These are phyloP conservation scores for Mythimna ferrago DNA, from an alignment of 2,888 invertebrate genomes.

Conservation along the genomic window DNA sequence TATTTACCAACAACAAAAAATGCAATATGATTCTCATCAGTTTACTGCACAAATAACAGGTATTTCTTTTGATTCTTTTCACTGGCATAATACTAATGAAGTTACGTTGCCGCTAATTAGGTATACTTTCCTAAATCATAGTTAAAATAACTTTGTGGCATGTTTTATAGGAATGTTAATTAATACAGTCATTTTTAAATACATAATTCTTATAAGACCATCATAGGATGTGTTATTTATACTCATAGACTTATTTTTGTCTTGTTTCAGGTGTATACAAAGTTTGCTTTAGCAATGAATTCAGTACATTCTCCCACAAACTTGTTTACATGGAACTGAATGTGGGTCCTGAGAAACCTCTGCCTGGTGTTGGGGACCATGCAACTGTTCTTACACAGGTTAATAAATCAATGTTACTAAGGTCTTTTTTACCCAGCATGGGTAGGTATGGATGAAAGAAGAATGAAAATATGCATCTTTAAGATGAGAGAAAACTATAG, in stretches of 20 bases:
- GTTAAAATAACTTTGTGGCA: not conserved
- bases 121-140: not conserved
- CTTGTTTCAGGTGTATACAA: conserved; percentile 93
- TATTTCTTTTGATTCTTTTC: conserved; percentile 57
- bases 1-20: conserved; percentile 97
- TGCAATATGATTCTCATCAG: conserved; percentile 98
- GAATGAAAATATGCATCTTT: too few species aligned
- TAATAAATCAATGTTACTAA: conserved; percentile 46
- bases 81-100: not conserved
- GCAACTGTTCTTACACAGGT: conserved; percentile 98
- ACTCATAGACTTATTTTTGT: not conserved
- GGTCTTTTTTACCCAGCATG: too few species aligned
- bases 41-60: conserved; percentile 93
- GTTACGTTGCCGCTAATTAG: not conserved
- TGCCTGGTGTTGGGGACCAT: conserved; percentile 96
- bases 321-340: conserved; percentile 99
- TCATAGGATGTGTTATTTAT: not conserved
- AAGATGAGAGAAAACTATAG: too few species aligned
- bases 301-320: conserved; percentile 99
- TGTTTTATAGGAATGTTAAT: not conserved
- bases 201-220: not conserved
- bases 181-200: not conserved
- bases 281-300: conserved; percentile 99
- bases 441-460: too few species aligned
- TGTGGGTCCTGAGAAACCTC: conserved; percentile 97